phyloP scores from a whole-genome alignment of 2,888 invertebrate genomes.

The Epiblema foenella region DNA sequence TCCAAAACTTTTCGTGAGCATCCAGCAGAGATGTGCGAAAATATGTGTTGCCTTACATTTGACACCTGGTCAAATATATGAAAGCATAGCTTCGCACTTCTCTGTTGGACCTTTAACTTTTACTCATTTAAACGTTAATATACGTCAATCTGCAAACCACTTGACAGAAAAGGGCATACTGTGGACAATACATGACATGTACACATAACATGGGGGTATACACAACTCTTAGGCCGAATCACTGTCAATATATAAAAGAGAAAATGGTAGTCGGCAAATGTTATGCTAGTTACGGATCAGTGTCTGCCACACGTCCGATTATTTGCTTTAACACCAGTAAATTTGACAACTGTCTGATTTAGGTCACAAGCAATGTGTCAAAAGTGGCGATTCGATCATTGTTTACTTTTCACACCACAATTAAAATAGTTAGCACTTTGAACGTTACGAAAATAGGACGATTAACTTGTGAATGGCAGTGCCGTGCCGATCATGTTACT shows the following conservation, averaged over 20 bases:
- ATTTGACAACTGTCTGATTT: constrained; percentile 48
- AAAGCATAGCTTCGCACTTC: too few relatives aligned
- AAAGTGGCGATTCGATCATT: constrained; percentile 67
- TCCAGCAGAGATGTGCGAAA: too few relatives aligned
- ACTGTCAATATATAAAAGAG: constrained; percentile 1
- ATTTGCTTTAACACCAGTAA: constrained; percentile 39
- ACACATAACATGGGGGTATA: background rate
- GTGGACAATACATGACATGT: too few relatives aligned
- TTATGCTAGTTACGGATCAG: constrained; percentile 19
- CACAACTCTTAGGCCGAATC: background rate
- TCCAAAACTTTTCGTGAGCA: too few relatives aligned
- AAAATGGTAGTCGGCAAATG: constrained; percentile 40
- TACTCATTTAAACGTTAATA: too few relatives aligned
- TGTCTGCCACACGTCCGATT: constrained; percentile 32
- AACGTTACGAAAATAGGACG: constrained; percentile 52
- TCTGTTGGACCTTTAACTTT: too few relatives aligned
- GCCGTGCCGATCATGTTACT: constrained; percentile 15
- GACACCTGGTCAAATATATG: too few relatives aligned
- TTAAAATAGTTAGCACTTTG: constrained; percentile 66
- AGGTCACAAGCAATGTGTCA: constrained; percentile 57
- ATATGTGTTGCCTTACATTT: too few relatives aligned
- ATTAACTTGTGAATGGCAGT: constrained; percentile 41
- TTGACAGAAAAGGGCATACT: background rate
- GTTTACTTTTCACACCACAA: constrained; percentile 65
- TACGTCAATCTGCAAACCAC: too few relatives aligned